Evolutionary conservation across 1,140 invertebrate genomes (phyloP).

Genomic region (Drosophila malerkotliana): DNA sequence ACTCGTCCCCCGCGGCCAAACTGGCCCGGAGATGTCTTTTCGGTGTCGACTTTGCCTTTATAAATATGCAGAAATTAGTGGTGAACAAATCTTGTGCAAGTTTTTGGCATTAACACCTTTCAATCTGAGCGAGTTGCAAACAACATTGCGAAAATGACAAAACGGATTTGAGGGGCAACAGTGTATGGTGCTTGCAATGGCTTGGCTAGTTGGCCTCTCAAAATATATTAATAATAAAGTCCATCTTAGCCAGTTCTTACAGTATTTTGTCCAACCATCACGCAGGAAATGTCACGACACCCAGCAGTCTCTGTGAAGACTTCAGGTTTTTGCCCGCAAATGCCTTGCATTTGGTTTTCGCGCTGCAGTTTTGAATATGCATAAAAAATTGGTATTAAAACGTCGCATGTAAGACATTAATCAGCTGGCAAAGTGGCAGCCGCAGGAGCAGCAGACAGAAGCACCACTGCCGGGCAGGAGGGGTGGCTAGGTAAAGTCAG

Average conservation of each 20-base stretch:
- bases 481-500: constrained; percentile 66
- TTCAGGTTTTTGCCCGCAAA: constrained; percentile 65
- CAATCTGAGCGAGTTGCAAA: constrained; percentile 61
- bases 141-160: constrained; percentile 61
- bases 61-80: constrained; percentile 77
- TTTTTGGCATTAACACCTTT: constrained; percentile 82
- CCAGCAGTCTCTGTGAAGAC: constrained; percentile 33
- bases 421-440: constrained; percentile 78
- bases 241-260: neutral
- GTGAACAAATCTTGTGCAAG: constrained; percentile 77
- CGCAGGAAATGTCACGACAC: constrained; percentile 75
- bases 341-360: constrained; percentile 43
- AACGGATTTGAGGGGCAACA: constrained; percentile 22
- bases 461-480: neutral
- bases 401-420: constrained; percentile 82
- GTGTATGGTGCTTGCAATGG: neutral
- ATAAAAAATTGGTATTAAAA: constrained; percentile 83
- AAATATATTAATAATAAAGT: neutral
- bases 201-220: neutral
- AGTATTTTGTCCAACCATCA: neutral
- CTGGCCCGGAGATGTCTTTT: constrained; percentile 53
- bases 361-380: constrained; percentile 73
- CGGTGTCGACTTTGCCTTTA: constrained; percentile 72
- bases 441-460: constrained; percentile 43
- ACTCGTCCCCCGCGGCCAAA: constrained; percentile 33